Base-by-base conservation (phyloP, 2,888 invertebrate species). In the Monoplex corrugatus region DNA sequence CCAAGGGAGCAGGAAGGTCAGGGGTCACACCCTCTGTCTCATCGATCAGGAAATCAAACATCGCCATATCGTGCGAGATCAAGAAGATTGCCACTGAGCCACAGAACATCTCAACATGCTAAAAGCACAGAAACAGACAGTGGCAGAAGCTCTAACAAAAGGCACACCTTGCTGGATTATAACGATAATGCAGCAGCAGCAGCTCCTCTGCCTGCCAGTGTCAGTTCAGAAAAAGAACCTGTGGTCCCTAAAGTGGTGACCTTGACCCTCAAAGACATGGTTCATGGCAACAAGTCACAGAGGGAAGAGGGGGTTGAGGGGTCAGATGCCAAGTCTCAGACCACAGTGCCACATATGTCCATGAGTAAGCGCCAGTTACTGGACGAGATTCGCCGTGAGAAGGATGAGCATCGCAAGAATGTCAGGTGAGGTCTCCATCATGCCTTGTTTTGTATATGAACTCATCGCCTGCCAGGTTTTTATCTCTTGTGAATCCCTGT, bases 361-460 rank as follows among this genome's bases (percentile, higher is more conserved):
- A 93, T 93, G 93, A 94, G 92, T 89, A 94, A 94, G 86, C 90
- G 91, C 57, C 93, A 94, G 72, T 86, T 94, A 28, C 87, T 94
- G 72, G 91, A 93, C 63, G 93, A 94, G 87, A 93, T 94, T 86
- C 92, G 93, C 45, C 93, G 93, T 72, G 94, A 95, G 89, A 94
- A 94, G 83, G 93, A 94, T 83, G 91, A 93, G 45, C 94, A 94
- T 86, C 90, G 94, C 57, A 91, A 92, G 80, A 92, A 94, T 87
- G 93, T 94, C 80, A 93, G 93, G 94, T 94, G 89, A 90, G 87
- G 43, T 10, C 23, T 75, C 35, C 38, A n/a, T 28, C 38, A 72
- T 82, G 86, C 45, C 57, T 84, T 92, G 91, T 2, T 90, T 94
- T 94, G 90, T 93, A 95, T 90, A 89, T 94, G 23, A 93, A 95